A percentile compares a stretch with the other conserved stretches of the same genome.
These are phyloP conservation scores for Dolichopus griseipennis DNA, from an alignment of 2,888 invertebrate genomes.

Conservation along the genomic window DNA sequence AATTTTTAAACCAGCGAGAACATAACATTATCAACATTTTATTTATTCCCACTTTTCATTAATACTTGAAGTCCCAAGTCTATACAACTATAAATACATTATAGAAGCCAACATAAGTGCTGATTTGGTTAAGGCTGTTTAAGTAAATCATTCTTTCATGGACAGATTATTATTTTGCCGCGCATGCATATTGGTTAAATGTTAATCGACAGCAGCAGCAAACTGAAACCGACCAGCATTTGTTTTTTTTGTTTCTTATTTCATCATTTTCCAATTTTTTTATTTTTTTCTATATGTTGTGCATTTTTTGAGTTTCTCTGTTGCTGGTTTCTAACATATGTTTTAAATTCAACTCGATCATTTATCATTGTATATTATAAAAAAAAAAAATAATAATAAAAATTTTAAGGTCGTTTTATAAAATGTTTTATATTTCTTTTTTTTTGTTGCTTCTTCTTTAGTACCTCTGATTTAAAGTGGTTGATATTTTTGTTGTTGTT, in stretches of 20 bases:
- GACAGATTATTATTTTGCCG: not conserved
- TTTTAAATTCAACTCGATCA: slow-evolving; percentile 2
- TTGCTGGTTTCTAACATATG: not conserved
- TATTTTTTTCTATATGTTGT: not conserved
- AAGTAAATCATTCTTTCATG: no score
- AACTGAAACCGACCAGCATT: not conserved
- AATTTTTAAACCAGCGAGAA: no score
- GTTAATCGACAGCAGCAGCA: not conserved
- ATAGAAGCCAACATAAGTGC: no score
- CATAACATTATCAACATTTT: no score
- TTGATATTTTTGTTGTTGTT: not conserved
- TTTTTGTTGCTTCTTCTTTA: not conserved
- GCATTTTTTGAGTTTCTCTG: not conserved
- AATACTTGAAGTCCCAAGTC: no score
- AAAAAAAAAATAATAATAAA: no score
- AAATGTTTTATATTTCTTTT: not conserved
- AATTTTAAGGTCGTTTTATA: not conserved
- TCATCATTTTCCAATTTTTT: no score
- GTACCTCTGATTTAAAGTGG: not conserved
- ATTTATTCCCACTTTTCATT: no score
- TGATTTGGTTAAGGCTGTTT: no score
- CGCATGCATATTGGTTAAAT: not conserved
- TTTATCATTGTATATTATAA: not conserved
- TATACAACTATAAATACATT: no score
- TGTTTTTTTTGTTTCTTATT: no score